Percentiles rank a stretch among this genome's conserved stretches.
phyloP scores from a whole-genome alignment of 2,888 invertebrate species.

The Megaustenia siamemsis region DNA sequence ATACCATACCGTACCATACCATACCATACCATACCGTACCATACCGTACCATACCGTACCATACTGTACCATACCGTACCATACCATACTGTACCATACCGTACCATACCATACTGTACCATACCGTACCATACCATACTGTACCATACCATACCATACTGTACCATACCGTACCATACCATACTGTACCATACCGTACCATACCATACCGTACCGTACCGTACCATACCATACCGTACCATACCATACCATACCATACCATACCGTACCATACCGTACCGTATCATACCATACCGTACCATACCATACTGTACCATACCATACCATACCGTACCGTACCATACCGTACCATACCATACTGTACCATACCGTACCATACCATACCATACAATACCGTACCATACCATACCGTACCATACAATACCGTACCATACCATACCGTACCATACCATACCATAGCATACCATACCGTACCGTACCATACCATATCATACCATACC shows the following conservation, averaged over 20 bases:
- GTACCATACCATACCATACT: neutral
- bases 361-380: conserved; percentile 31
- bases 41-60: neutral
- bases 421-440: conserved; percentile 46
- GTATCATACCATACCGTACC: conserved; percentile 45
- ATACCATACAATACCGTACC: conserved; percentile 41
- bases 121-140: neutral
- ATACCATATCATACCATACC: too few species aligned
- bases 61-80: neutral
- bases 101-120: neutral
- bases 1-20: neutral
- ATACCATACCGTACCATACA: conserved; percentile 45
- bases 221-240: conserved; percentile 47
- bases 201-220: conserved; percentile 22
- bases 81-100: neutral
- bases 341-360: conserved; percentile 44
- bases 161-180: neutral
- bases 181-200: neutral
- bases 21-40: neutral
- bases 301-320: conserved; percentile 38
- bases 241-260: conserved; percentile 44
- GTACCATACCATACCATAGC: conserved; percentile 39
- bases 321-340: conserved; percentile 46
- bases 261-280: conserved; percentile 46
- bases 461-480: too few species aligned